Conservation (phyloP, 2,113 vertebrate genomes). For the Eleginops maclovinus region DNA sequence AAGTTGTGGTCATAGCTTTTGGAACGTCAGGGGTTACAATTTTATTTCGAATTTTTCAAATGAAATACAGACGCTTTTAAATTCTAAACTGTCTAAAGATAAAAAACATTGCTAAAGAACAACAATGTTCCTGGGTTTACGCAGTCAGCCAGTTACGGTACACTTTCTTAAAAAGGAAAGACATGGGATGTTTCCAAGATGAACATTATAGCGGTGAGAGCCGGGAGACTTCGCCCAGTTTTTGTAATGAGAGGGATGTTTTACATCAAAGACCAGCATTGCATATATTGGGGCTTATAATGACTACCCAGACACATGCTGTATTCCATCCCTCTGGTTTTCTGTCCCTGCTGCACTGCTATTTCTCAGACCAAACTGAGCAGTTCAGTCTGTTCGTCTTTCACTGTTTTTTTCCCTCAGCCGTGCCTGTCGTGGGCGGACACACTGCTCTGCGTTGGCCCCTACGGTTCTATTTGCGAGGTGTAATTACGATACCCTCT, state of each 20-base stretch:
- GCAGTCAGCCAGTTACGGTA: slow-evolving; percentile 21
- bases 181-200: slow-evolving; percentile 36
- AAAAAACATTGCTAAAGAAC: slow-evolving; percentile 3
- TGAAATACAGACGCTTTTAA: neutral
- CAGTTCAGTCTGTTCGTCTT: slow-evolving; percentile 33
- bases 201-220: slow-evolving; percentile 42
- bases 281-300: slow-evolving; percentile 67
- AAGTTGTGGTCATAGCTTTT: neutral
- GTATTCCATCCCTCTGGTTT: slow-evolving; percentile 60
- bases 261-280: slow-evolving; percentile 52
- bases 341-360: slow-evolving; percentile 49
- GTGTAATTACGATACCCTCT: slow-evolving; percentile 77
- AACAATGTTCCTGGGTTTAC: neutral
- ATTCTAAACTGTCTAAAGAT: slow-evolving; percentile 1
- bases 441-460: slow-evolving; percentile 59
- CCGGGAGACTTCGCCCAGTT: slow-evolving; percentile 54
- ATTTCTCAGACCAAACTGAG: slow-evolving; percentile 61
- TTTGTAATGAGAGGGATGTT: slow-evolving; percentile 75
- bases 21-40: neutral
- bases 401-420: slow-evolving; percentile 35
- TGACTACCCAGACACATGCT: slow-evolving; percentile 70
- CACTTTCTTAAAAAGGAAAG: slow-evolving; percentile 60
- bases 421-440: slow-evolving; percentile 68
- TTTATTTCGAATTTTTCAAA: neutral
- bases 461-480: slow-evolving; percentile 72